Conservation (phyloP, 2,113 vertebrate species). For the Phylloscopus trochiloides region DNA sequence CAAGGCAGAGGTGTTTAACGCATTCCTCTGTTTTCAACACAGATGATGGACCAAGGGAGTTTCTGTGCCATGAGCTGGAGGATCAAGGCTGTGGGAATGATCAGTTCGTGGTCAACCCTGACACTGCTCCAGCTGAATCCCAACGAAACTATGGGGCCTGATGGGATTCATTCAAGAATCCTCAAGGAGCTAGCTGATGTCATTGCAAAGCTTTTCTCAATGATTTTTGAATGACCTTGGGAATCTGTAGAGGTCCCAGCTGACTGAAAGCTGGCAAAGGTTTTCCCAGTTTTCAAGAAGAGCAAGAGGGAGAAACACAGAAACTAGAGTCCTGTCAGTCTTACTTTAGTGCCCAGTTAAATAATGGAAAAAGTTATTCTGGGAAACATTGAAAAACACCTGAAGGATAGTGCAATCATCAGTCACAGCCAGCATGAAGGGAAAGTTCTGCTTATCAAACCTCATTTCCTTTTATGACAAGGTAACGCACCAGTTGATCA, state of each 20-base stretch:
- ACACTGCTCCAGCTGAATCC: neutral
- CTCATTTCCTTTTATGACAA: neutral
- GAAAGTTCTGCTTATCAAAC: neutral
- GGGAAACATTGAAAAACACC: neutral
- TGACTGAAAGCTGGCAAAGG: neutral
- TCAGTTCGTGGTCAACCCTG: rapidly evolving
- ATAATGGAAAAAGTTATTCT: neutral
- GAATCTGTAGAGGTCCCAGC: neutral
- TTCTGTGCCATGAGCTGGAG: neutral
- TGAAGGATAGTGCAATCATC: neutral
- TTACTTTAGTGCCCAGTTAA: neutral
- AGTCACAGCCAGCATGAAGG: neutral
- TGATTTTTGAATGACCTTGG: neutral
- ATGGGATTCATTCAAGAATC: neutral
- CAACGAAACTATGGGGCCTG: neutral
- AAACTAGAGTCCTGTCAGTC: neutral
- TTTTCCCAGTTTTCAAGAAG: neutral
- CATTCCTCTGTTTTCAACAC: neutral
- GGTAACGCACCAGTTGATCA: neutral
- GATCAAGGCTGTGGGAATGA: neutral
- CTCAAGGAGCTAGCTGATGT: neutral
- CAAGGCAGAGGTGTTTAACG: rapidly evolving
- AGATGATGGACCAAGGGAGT: neutral
- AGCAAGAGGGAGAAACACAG: rapidly evolving
- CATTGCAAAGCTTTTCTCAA: neutral